Percentiles rank a stretch among this genome's conserved stretches.
Evolutionary conservation across 2,113 vertebrate genomes (phyloP).

Genomic region (Centropus bengalensis): DNA sequence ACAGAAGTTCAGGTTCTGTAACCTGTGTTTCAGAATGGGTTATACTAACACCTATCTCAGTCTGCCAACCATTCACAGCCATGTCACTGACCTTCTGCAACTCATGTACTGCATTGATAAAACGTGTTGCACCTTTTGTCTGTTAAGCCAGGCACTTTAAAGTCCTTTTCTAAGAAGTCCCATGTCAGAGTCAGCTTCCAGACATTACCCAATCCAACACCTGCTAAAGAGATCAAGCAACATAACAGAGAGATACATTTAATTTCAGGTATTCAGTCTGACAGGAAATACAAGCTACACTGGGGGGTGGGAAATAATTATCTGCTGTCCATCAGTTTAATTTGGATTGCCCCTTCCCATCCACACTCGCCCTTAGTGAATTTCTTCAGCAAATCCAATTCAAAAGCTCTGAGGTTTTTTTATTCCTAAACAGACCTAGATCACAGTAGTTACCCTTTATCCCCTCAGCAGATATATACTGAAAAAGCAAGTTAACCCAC

Average conservation of each 20-base stretch:
- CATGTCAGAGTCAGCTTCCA: rapidly evolving
- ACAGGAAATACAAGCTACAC: rapidly evolving
- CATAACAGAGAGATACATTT: neutral
- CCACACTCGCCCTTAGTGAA: rapidly evolving
- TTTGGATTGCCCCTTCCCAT: neutral
- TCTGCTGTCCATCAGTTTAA: neutral
- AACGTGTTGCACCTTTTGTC: neutral
- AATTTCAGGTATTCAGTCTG: neutral
- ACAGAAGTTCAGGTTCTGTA: neutral
- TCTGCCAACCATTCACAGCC: neutral
- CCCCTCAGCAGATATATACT: neutral
- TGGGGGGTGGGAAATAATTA: neutral
- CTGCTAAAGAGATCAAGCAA: neutral
- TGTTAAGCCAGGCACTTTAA: neutral
- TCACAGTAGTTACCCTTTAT: neutral
- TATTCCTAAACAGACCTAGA: neutral
- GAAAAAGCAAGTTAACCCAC: neutral
- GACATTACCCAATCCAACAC: neutral
- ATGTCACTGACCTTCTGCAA: neutral
- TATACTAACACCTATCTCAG: too few species aligned
- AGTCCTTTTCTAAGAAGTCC: neutral
- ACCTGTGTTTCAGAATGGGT: rapidly evolving
- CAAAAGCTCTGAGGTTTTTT: neutral
- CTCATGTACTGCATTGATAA: neutral
- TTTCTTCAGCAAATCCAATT: neutral